phyloP scores from a whole-genome alignment of 1,140 invertebrate species.

The Coboldia fuscipes region DNA sequence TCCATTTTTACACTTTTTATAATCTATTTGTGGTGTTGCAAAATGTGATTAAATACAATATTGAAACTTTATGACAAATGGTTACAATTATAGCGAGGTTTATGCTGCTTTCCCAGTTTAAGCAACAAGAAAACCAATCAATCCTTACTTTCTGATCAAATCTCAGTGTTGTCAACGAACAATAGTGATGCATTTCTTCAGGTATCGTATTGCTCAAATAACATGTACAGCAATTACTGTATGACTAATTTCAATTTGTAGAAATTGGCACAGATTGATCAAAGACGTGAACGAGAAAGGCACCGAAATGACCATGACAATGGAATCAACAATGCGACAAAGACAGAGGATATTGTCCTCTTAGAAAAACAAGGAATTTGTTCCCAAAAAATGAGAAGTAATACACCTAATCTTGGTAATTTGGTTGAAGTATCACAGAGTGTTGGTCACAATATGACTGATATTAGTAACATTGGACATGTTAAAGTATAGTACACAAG shows the following conservation, averaged over 20 bases:
- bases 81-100: conserved; percentile 2
- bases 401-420: conserved; percentile 3
- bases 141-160: conserved; percentile 3
- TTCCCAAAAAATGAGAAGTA: conserved; percentile 4
- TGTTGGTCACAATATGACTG: conserved; percentile 6
- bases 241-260: not conserved
- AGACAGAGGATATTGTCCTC: conserved; percentile 4
- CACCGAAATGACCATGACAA: not conserved
- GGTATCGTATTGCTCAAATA: conserved; percentile 2
- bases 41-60: too few relatives aligned
- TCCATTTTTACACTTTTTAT: too few relatives aligned
- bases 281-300: conserved; percentile 2
- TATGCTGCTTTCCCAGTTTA: conserved; percentile 5
- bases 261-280: conserved; percentile 4
- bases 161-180: conserved; percentile 4
- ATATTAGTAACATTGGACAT: conserved; percentile 6
- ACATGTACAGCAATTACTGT: not conserved
- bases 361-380: conserved; percentile 5
- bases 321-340: not conserved
- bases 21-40: too few relatives aligned
- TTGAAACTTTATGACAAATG: too few relatives aligned
- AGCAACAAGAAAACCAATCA: conserved; percentile 3
- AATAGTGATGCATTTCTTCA: conserved; percentile 5
- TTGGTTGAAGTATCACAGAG: conserved; percentile 4
- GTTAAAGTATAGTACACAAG: too few relatives aligned